Conservation (phyloP, 2,888 invertebrate species). For the Andricus curvator region DNA sequence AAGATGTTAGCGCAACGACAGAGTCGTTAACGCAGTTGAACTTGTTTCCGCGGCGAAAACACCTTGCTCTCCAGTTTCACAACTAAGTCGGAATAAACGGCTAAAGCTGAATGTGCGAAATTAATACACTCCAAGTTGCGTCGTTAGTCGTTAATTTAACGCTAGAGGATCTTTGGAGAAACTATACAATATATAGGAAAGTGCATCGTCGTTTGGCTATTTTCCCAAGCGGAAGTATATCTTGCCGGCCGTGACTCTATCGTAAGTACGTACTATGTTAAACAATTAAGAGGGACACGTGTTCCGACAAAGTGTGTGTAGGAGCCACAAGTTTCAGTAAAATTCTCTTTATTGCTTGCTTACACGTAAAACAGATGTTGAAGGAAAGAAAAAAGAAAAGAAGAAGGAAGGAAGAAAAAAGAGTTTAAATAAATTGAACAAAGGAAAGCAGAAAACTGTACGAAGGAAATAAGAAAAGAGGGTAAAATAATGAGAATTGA, state of each 20-base stretch:
- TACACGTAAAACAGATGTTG: background rate
- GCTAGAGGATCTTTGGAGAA: background rate
- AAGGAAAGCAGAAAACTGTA: background rate
- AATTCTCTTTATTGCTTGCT: background rate
- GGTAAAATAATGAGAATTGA: background rate
- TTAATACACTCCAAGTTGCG: conserved; percentile 2
- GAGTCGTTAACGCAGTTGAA: conserved; percentile 12
- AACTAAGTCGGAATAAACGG: background rate
- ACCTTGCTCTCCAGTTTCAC: background rate
- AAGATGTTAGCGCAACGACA: background rate
- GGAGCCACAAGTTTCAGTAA: background rate
- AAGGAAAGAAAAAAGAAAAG: background rate
- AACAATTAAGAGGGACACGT: conserved; percentile 19
- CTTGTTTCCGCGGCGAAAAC: background rate
- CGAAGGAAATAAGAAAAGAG: background rate
- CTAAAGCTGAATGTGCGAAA: background rate
- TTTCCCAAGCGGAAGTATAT: conserved; percentile 43
- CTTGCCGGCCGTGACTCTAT: background rate
- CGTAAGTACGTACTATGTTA: conserved; percentile 1
- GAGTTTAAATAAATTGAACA: background rate
- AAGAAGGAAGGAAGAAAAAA: background rate
- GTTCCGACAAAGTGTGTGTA: background rate
- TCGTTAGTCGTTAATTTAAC: conserved; percentile 11
- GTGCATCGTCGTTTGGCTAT: conserved; percentile 33
- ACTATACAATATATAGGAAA: background rate